Base-by-base conservation (phyloP, 2,113 vertebrate genomes). In the Corythornis vintsioides region DNA sequence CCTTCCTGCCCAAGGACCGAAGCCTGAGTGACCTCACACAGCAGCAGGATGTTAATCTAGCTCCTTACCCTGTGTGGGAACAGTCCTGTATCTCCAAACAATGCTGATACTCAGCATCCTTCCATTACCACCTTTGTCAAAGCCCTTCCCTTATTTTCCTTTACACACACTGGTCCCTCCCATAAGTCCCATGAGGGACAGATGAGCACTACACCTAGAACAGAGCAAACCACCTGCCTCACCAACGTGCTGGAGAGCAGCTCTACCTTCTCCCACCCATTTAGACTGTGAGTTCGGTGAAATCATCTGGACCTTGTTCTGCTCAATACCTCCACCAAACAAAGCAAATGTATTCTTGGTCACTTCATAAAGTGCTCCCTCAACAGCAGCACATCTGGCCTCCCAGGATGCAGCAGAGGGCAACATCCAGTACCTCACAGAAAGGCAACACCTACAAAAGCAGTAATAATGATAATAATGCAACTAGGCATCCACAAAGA, bases 241-340 rank as follows among this genome's bases (percentile, higher is more conserved):
- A 40, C 60, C 1, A 2, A 56, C 1, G 3, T 11, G 74, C 38
- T 31, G 5, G 90, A 48, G 42, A 69, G 28, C 20, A 91, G 69
- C 43, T 60, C 74, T 53, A 77, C 66, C 47, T 65, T 65, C 9
- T 55, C 74, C 31, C 66, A 7, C 16, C 18, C 25, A 38, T 77
- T 83, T 24, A 64, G 67, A 71, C 47, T 0, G 0, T 8, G 5
- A 0, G 7, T 31, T 80, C 50, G 22, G 31, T 66, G 65, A 70
- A 45, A 69, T 33, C 31, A 73, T 38, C n/a, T 59, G 45, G 13
- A 16, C 47, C 17, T 33, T 2, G 2, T 48, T 76, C 64, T 31
- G 45, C 0, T 1, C 47, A 70, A 48, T 2, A 16, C 33, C 56
- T 70, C 64, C 22, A 70, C 72, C 60, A 74, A 71, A 70, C 47